Evolutionary conservation across 2,888 invertebrate genomes (phyloP), one percentile per base, ranked within the genome.

Genomic region (Danaus chrysippus): DNA sequence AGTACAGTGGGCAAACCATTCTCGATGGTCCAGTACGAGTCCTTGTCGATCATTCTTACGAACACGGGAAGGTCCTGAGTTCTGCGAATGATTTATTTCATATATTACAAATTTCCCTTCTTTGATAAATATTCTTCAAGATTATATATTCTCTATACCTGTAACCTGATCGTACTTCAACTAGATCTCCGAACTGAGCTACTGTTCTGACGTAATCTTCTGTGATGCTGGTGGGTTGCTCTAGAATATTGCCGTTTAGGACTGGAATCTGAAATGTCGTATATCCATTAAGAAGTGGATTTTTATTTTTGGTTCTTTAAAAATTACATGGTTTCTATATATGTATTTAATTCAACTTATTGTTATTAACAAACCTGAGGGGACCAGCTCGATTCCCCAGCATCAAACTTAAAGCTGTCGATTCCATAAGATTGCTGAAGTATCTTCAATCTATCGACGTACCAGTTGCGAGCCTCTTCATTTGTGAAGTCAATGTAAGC

Each of bases 401-500:
- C 96, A 73, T 96, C 96, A 71, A 96, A 96, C 83, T 96, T 96
- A 75, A 95, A 96, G 70, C 94, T 93, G 74, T 95, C 94, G 2
- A 97, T 91, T 0, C 94, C 94, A 54, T 93, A 92, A 6, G 86
- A 77, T 0, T 84, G 79, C 74, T 93, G 88, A 10, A 97, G 73
- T 5, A 74, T 71, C 64, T 85, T 84, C 63, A 93, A 71, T 59
- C 93, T 79, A 0, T 80, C 77, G 0, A 84, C 71, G 83, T 92
- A 94, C 94, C 94, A 94, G 91, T 93, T 67, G 0, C 92, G 87
- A 0, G 95, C 94, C 17, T 89, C 90, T 0, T 92, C 84, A 70
- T 95, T 95, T 0, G 95, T 94, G 72, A 95, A 94, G 81, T 97
- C 96, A 15, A 96, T 85, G 67, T 93, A 85, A 0, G 93, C 92